Base-by-base conservation (phyloP, 2,888 invertebrate genomes). In the Nysson spinosus region DNA sequence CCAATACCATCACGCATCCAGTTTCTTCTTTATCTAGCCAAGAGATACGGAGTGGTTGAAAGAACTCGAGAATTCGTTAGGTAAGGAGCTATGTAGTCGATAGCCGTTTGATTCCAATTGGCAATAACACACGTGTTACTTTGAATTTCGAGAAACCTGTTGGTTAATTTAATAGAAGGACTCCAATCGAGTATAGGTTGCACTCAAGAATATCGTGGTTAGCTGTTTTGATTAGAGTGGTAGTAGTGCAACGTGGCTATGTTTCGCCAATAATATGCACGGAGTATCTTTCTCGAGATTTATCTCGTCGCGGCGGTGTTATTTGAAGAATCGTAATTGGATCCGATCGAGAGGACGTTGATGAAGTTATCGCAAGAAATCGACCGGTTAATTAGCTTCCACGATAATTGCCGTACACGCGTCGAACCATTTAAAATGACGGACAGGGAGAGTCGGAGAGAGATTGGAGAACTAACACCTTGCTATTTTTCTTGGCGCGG, bases 311-410 rank as follows among this genome's bases (percentile, higher is more conserved):
- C 12, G 20, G 3, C 11, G 16, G n/a, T 34, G 19, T 34, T 34
- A 9, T 40, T 32, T 26, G 9, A 37, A 30, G 24, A 34, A 37
- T 43, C 39, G 52, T 60, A 66, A 67, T 60, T 46, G 54, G 61
- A 26, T 24, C 12, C 51, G 67, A 50, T 46, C 52, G 9, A 24
- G 26, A 32, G 37, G 49, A 12, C 16, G 34, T 22, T 40, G 67
- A 67, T 61, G 43, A 56, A 61, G 61, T 60, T 56, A 47, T 61
- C 56, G 52, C 30, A 56, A 52, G 56, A 52, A 67, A 52, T 44
- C 56, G 47, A 19, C 37, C n/a, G 35, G 37, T 17, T 44, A 67
- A 68, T 68, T 61, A 67, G 51, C 61, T 12, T 9, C 30, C 11
- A 19, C 55, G 51, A 66, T 61, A 66, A 68, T 61, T 60, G 47